These are phyloP conservation scores for Rhynchophorus ferrugineus DNA, from an alignment of 1,140 invertebrate species.

Conservation along the genomic window DNA sequence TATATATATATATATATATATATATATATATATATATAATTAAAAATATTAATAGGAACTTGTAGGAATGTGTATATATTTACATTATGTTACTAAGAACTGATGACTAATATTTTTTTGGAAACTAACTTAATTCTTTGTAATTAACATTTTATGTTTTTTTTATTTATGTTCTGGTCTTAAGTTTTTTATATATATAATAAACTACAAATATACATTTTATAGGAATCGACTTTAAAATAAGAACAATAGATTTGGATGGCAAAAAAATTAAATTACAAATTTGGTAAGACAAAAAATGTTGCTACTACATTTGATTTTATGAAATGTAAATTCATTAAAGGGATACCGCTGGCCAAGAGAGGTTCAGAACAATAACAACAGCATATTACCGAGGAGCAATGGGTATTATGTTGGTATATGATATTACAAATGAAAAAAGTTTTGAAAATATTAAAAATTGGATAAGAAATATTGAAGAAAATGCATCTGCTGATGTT, in stretches of 20 bases:
- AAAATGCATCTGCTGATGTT: slow-evolving; percentile 88
- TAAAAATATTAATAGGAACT: no score
- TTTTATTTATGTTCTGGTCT: slow-evolving; percentile 1
- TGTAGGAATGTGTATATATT: no score
- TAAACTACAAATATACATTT: no score
- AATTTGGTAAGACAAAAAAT: slow-evolving; percentile 84
- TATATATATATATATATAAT: no score
- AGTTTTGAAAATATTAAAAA: slow-evolving; percentile 99
- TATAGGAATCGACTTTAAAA: slow-evolving; percentile 98
- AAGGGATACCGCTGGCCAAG: slow-evolving; percentile 94
- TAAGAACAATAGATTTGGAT: slow-evolving; percentile 95
- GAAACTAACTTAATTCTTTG: neutral
- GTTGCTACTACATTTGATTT: neutral
- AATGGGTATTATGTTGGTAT: slow-evolving; percentile 99
- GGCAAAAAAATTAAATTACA: slow-evolving; percentile 98
- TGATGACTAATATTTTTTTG: slow-evolving; percentile 8
- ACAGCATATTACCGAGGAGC: slow-evolving; percentile 97
- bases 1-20: no score
- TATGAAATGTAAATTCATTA: slow-evolving; percentile 18
- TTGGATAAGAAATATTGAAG: slow-evolving; percentile 98
- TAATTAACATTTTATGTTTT: neutral
- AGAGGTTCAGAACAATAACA: slow-evolving; percentile 95
- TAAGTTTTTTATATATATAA: no score
- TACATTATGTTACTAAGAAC: neutral
- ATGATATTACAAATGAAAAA: slow-evolving; percentile 97